Evolutionary conservation across 2,797 vertebrate genomes (phyloP).

Genomic region (Ambastaia sidthimunki): DNA sequence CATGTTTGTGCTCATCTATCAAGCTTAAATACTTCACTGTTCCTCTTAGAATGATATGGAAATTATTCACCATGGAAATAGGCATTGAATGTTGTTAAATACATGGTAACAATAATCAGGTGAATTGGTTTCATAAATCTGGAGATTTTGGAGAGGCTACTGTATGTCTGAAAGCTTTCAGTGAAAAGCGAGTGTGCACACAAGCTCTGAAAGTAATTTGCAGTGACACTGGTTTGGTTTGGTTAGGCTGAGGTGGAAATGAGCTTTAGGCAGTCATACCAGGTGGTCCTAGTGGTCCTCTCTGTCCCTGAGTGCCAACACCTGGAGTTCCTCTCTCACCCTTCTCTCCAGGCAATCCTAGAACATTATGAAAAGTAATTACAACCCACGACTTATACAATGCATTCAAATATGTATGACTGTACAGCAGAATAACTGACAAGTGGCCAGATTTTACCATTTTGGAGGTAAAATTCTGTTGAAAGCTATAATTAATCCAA

Average conservation of each 20-base stretch:
- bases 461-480: neutral
- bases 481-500: too few species aligned
- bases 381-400: slow-evolving; percentile 4
- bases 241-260: neutral
- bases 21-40: slow-evolving; percentile 20
- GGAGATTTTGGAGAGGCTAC: neutral
- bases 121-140: slow-evolving; percentile 8
- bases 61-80: neutral
- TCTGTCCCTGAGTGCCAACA: slow-evolving; percentile 85
- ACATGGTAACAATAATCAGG: slow-evolving; percentile 16
- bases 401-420: slow-evolving; percentile 4
- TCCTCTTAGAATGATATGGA: slow-evolving; percentile 20
- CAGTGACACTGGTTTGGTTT: neutral
- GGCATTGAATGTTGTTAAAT: slow-evolving; percentile 16
- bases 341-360: slow-evolving; percentile 93
- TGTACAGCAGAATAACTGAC: neutral
- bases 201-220: slow-evolving; percentile 2
- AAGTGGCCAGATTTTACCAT: neutral
- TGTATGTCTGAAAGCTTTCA: neutral
- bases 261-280: slow-evolving; percentile 76
- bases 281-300: slow-evolving; percentile 87
- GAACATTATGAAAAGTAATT: slow-evolving; percentile 33
- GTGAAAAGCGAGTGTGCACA: neutral
- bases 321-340: slow-evolving; percentile 89
- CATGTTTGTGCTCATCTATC: slow-evolving; percentile 25